Percentiles rank a stretch among this genome's conserved stretches.
These are phyloP conservation scores for Tetrao urogallus DNA, from an alignment of 2,113 vertebrate species.

Conservation along the genomic window DNA sequence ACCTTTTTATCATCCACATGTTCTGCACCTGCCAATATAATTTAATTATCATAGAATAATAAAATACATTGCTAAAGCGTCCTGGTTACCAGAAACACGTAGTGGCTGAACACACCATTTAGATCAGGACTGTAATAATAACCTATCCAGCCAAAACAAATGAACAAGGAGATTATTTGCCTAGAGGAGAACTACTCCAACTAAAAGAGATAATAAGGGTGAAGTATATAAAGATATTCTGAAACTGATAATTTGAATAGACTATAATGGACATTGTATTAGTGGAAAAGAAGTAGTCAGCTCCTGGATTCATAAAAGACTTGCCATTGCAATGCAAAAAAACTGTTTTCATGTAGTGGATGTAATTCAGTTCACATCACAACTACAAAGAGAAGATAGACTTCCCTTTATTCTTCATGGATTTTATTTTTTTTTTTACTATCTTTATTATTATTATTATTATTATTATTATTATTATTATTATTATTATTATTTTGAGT, in stretches of 20 bases:
- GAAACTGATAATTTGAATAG: neutral
- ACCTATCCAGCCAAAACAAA: neutral
- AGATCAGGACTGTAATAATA: neutral
- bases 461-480: neutral
- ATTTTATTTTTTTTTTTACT: neutral
- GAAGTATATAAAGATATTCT: neutral
- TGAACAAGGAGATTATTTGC: neutral
- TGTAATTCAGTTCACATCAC: neutral
- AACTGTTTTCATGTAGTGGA: neutral
- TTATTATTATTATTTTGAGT: neutral
- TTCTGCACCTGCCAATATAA: neutral
- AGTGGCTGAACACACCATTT: neutral
- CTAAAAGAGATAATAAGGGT: neutral
- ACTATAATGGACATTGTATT: neutral
- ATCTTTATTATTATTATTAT: neutral
- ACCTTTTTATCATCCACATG: neutral
- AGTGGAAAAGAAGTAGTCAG: neutral
- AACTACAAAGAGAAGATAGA: neutral
- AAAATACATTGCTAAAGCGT: neutral
- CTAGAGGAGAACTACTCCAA: neutral
- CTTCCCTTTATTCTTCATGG: neutral
- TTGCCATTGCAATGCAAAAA: neutral
- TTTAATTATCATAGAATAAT: neutral
- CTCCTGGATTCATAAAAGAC: neutral
- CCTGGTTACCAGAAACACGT: neutral